Base-by-base conservation (phyloP, 2,797 vertebrate genomes). In the Lateolabrax maculatus region DNA sequence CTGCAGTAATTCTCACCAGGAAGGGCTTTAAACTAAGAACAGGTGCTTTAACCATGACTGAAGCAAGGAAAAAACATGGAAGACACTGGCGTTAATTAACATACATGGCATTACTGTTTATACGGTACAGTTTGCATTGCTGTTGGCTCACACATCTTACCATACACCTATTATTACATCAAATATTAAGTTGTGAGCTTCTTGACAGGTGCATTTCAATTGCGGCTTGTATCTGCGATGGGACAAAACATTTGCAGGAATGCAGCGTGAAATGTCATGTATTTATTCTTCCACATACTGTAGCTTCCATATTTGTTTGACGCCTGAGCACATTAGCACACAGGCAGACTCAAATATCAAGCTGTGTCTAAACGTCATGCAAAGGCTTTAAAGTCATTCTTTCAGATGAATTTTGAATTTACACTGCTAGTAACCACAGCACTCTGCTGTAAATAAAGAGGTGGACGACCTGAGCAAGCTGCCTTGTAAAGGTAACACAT, bases 191-290 rank as follows among this genome's bases (percentile, higher is more conserved):
- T 13, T 74, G 18, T 46, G 21, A 39, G 34, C 7, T 53, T 65
- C 4, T 57, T 62, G 41, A 81, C 21, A 76, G 46, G 11, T 72
- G 70, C 13, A 53, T 77, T 70, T 60, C 31, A 79, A 61, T 67
- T 69, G 12, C n/a, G 62, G n/a, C 21, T 62, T 62, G 7, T 46
- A 13, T 46, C 36, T 46, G 34, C 23, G 43, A 23, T 75, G 10
- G 1, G 21, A 31, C 36, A 46, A 29, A 48, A 48, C 11, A 18
- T 77, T 73, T 55, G 11, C 21, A 55, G 15, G 9, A 37, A 58
- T 61, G 48, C 11, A 39, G 10, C 72, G 23, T 63, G 25, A 81
- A 44, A 53, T 68, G 9, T 9, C 43, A 75, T 57, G n/a, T n/a
- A 57, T 18, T 48, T 67, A 62, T 62, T 11, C 19, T 13, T 55